phyloP scores from a whole-genome alignment of 2,113 vertebrate genomes.

The Marmota monax region DNA sequence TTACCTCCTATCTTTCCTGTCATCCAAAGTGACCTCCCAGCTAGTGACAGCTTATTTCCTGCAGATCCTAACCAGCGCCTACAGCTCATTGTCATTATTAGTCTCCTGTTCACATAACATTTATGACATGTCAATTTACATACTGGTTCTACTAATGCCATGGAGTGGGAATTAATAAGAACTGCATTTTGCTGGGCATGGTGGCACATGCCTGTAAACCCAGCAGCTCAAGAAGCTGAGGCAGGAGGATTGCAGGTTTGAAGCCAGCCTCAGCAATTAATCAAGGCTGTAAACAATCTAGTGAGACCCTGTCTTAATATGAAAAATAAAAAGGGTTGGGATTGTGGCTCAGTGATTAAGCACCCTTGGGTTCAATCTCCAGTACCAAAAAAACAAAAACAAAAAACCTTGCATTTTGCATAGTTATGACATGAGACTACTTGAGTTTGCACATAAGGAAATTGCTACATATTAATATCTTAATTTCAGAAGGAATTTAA shows the following conservation, averaged over 20 bases:
- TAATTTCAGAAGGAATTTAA: slow-evolving; percentile 13
- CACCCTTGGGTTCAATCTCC: too few species aligned
- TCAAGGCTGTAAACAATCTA: too few species aligned
- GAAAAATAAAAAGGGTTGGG: too few species aligned
- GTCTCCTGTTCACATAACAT: background rate
- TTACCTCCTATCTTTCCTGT: background rate
- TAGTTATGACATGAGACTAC: background rate
- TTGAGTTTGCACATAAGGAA: background rate
- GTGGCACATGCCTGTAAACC: too few species aligned
- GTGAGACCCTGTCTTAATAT: too few species aligned
- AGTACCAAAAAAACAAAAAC: too few species aligned
- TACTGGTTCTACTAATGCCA: background rate
- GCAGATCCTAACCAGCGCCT: background rate
- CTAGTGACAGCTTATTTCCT: background rate
- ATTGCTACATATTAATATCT: background rate
- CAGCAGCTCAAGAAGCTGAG: too few species aligned
- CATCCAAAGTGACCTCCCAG: background rate
- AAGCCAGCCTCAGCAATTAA: too few species aligned
- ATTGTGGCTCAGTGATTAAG: too few species aligned
- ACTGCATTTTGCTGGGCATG: background rate
- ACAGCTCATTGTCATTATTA: background rate
- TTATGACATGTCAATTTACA: too few species aligned
- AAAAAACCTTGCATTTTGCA: background rate
- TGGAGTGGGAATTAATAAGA: background rate
- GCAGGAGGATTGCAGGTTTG: too few species aligned